These are phyloP conservation scores for Oreochromis niloticus DNA, from an alignment of 2,113 vertebrate species.

Conservation along the genomic window DNA sequence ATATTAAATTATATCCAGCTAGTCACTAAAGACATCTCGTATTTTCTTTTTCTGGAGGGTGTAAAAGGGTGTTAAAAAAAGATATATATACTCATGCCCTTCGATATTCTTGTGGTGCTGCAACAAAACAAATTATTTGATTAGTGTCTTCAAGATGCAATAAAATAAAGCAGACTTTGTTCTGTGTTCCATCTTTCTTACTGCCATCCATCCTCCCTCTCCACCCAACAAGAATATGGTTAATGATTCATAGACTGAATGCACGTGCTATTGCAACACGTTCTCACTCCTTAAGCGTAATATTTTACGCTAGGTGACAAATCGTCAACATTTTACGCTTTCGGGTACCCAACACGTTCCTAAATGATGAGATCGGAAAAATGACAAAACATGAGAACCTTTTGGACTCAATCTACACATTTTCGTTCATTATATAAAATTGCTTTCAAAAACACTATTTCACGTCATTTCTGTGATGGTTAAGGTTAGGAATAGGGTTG, in stretches of 20 bases:
- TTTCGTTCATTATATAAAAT: no score
- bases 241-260: conserved; percentile 70
- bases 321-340: neutral
- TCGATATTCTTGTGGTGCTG: conserved; percentile 27
- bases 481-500: no score
- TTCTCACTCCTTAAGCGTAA: no score
- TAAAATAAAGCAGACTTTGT: conserved; percentile 71
- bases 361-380: no score
- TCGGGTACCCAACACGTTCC: no score
- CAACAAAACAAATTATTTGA: conserved; percentile 61
- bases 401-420: no score
- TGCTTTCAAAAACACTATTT: no score
- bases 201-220: neutral
- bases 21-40: neutral
- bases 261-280: conserved; percentile 29
- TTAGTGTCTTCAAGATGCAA: conserved; percentile 50
- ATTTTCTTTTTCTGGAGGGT: neutral
- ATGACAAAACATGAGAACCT: no score
- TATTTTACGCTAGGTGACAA: neutral
- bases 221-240: conserved; percentile 58
- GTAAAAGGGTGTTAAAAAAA: neutral
- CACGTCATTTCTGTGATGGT: no score
- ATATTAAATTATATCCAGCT: neutral
- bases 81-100: neutral
- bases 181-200: conserved; percentile 3